phyloP scores from a whole-genome alignment of 2,797 vertebrate species.

The Platalea minor region DNA sequence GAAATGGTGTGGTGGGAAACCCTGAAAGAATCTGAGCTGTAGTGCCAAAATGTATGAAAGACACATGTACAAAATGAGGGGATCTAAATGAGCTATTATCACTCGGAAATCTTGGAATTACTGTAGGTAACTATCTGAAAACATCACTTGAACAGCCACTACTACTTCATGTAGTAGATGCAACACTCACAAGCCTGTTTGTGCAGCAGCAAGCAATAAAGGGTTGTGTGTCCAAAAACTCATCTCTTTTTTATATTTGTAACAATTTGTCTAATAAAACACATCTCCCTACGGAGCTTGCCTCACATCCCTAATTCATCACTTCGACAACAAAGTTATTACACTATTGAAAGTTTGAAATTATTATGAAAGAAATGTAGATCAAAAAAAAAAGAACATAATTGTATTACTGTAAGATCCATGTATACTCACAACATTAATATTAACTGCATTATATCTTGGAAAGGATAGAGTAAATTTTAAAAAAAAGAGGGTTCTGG shows the following conservation, averaged over 20 bases:
- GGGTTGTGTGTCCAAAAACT: background rate
- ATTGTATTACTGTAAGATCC: background rate
- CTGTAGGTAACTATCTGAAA: background rate
- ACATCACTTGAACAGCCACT: background rate
- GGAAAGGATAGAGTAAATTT: background rate
- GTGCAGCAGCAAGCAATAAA: background rate
- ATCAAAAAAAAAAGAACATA: background rate
- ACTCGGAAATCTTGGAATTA: background rate
- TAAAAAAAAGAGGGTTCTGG: background rate
- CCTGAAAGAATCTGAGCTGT: background rate
- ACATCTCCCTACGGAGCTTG: background rate
- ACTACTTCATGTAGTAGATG: background rate
- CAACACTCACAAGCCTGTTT: background rate
- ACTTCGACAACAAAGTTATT: background rate
- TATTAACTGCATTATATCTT: background rate
- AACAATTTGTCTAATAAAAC: background rate
- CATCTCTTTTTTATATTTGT: background rate
- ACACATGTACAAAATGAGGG: background rate
- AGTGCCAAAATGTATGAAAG: background rate
- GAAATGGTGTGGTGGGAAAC: background rate
- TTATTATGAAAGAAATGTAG: background rate
- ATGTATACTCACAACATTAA: background rate
- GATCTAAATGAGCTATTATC: background rate
- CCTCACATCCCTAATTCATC: background rate
- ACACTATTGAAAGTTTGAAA: background rate